Percentiles rank a stretch among this genome's conserved stretches.
These are phyloP conservation scores for Scrobipalpa costella DNA, from an alignment of 2,888 invertebrate genomes.

Conservation along the genomic window DNA sequence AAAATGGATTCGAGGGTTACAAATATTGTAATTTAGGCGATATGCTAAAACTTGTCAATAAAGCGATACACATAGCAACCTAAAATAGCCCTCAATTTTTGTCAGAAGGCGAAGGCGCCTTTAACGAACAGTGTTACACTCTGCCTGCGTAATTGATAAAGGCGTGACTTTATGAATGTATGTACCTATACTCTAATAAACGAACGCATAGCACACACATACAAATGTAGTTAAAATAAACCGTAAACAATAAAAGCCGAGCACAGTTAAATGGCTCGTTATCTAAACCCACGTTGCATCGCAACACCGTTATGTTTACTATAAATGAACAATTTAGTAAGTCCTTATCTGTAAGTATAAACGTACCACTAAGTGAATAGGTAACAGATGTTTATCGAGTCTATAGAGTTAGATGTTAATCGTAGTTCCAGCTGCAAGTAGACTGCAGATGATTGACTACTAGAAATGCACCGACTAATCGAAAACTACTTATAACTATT, in stretches of 20 bases:
- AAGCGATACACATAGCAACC: too few relatives aligned
- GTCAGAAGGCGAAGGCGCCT: too few relatives aligned
- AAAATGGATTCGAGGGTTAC: too few relatives aligned
- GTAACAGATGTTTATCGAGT: constrained; percentile 10
- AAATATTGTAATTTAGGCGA: too few relatives aligned
- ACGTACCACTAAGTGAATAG: constrained; percentile 9
- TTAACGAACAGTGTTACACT: too few relatives aligned
- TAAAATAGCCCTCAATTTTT: too few relatives aligned
- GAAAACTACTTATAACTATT: too few relatives aligned
- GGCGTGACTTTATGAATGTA: background rate
- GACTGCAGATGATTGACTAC: background rate
- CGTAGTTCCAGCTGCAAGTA: background rate
- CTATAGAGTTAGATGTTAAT: background rate
- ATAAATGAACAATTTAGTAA: constrained; percentile 12
- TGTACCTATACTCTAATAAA: background rate
- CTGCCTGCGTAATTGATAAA: too few relatives aligned
- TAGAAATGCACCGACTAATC: too few relatives aligned
- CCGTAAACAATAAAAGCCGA: constrained; percentile 8
- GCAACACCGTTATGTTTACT: constrained; percentile 13
- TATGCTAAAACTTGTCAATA: too few relatives aligned
- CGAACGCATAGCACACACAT: background rate
- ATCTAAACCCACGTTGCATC: constrained; percentile 1
- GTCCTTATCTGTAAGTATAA: constrained; percentile 5
- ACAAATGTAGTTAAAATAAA: background rate
- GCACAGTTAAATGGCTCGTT: constrained; percentile 8